Evolutionary conservation across 2,888 invertebrate genomes (phyloP), one percentile per base, ranked within the genome.

Genomic region (Pandemis corylana): DNA sequence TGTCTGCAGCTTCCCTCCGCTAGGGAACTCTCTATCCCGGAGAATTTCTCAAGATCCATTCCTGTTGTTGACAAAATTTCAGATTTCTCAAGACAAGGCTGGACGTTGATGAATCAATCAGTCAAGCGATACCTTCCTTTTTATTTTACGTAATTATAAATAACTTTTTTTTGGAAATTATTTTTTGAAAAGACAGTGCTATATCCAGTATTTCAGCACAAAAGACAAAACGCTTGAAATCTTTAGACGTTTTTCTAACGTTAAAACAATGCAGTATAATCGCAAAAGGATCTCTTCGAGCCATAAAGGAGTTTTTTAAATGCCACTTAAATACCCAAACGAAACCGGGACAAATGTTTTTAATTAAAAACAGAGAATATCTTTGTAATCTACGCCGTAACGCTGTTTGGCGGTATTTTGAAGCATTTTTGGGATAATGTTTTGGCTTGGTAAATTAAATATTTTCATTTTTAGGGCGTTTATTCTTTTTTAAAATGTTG

Each of bases 291-390:
- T 13, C 59, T 20, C 59, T 62, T 36, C 6, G 12, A 5, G 41
- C 1, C 64, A 44, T 46, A 65, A 65, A 65, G 49, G 65, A 65
- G 65, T 49, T 15, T 68, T 56, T 68, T 36, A 56, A 20, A 68
- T 42, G 12, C 36, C 66, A 15, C 46, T 13, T 68, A 68, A 59
- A 68, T 68, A 68, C 44, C 20, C 12, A 44, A 42, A 68, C 44
- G 20, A 12, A 12, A 12, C 15, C 13, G 15, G 36, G 15, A 61
- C 59, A 49, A 65, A 65, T 12, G 49, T 20, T 20, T 65, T 65
- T 65, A 65, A 65, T 65, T 65, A 65, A 62, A 49, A 65, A 42
- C 15, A 53, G n/a, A 13, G 53, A 53, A 53, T 53, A 53, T 53
- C 15, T 53, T n/a, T n/a, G 15, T 53, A 53, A 53, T 15, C 53